These are phyloP conservation scores for Syritta pipiens DNA, from an alignment of 2,888 invertebrate genomes.

Conservation along the genomic window DNA sequence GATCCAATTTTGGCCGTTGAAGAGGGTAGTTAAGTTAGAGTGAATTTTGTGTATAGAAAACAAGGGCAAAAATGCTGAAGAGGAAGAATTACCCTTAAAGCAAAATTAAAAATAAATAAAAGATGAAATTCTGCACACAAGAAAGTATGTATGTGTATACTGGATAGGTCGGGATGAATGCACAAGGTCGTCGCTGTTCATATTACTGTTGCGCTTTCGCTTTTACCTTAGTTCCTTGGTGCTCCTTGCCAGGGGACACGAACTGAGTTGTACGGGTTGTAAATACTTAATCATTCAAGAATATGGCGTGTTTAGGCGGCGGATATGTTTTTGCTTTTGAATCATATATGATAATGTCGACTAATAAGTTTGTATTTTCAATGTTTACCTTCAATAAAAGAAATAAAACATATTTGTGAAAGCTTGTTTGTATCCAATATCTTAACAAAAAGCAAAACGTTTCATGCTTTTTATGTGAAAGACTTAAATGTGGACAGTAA, in stretches of 20 bases:
- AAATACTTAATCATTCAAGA: conserved; percentile 10
- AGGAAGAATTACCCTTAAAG: conserved; percentile 1
- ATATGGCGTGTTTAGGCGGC: not conserved
- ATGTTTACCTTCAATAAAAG: too few relatives aligned
- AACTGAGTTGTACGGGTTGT: not conserved
- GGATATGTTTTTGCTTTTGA: not conserved
- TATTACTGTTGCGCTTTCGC: conserved; percentile 3
- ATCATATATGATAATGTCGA: not conserved
- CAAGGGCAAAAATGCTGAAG: not conserved
- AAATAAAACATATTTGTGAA: not conserved
- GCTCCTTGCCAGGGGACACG: not conserved
- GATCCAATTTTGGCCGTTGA: not conserved
- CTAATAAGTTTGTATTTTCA: not conserved
- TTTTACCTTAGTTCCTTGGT: not conserved
- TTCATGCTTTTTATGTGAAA: too few relatives aligned
- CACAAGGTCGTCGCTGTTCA: conserved; percentile 12
- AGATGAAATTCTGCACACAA: conserved; percentile 21
- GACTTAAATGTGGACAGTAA: too few relatives aligned
- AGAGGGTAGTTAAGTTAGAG: not conserved
- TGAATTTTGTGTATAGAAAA: not conserved
- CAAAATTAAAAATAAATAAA: conserved; percentile 39
- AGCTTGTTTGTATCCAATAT: too few relatives aligned
- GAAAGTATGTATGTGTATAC: not conserved
- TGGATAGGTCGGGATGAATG: conserved; percentile 10
- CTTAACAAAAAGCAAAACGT: too few relatives aligned